phyloP scores from a whole-genome alignment of 2,113 vertebrate species.

The Planiliza haematocheilus region DNA sequence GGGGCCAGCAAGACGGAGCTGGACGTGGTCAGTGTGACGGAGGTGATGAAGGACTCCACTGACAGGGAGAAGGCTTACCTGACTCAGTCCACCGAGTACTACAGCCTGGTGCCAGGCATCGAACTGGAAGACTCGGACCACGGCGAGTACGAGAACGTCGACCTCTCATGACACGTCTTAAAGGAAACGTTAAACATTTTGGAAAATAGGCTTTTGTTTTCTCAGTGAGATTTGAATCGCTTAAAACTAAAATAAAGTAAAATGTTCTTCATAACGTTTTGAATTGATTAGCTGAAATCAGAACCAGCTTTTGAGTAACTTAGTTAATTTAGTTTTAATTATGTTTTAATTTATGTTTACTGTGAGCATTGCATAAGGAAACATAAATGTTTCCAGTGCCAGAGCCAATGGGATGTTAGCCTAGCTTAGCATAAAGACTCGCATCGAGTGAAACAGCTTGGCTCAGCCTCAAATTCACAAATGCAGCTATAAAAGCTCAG shows the following conservation, averaged over 20 bases:
- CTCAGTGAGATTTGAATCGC: neutral
- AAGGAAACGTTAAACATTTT: neutral
- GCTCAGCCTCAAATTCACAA: too few species aligned
- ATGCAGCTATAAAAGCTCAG: too few species aligned
- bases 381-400: too few species aligned
- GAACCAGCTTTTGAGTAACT: too few species aligned
- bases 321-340: too few species aligned
- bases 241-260: too few species aligned
- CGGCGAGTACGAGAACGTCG: slow-evolving; percentile 87
- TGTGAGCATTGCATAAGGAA: too few species aligned
- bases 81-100: slow-evolving; percentile 89
- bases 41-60: slow-evolving; percentile 90
- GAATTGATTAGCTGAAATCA: too few species aligned
- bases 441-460: neutral
- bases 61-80: slow-evolving; percentile 91
- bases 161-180: slow-evolving; percentile 77
- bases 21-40: slow-evolving; percentile 86
- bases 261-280: too few species aligned
- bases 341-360: too few species aligned
- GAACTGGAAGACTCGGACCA: slow-evolving; percentile 91
- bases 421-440: neutral
- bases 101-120: slow-evolving; percentile 89
- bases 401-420: neutral
- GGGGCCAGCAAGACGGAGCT: slow-evolving; percentile 76
- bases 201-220: neutral